phyloP scores from a whole-genome alignment of 2,113 vertebrate genomes.

The Phylloscopus trochilus region DNA sequence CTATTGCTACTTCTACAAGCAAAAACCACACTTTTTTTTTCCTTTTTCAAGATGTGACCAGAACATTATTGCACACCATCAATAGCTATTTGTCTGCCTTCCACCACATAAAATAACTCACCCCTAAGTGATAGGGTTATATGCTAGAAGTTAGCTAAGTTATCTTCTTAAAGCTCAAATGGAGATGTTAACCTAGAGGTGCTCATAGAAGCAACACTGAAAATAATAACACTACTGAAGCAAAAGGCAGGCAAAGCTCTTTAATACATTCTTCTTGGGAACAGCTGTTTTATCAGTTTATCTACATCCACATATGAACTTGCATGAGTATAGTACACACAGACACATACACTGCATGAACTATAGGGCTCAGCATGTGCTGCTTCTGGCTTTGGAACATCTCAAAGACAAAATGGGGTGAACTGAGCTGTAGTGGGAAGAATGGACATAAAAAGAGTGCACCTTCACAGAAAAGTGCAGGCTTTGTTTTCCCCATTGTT shows the following conservation, averaged over 20 bases:
- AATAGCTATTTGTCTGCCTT: not conserved
- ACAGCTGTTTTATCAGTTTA: not conserved
- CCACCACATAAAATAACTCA: not conserved
- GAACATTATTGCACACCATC: not conserved
- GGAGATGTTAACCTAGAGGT: not conserved
- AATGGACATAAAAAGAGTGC: not conserved
- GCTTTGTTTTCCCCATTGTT: not conserved
- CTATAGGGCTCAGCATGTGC: not conserved
- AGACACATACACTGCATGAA: not conserved
- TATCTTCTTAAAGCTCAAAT: not conserved
- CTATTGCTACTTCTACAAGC: not conserved
- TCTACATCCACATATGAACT: not conserved
- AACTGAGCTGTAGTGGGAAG: not conserved
- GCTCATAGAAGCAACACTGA: not conserved
- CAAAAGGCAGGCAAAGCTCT: not conserved
- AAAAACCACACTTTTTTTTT: not conserved
- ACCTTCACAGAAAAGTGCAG: not conserved
- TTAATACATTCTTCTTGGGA: rapidly evolving
- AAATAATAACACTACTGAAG: not conserved
- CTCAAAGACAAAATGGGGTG: rapidly evolving
- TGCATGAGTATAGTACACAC: not conserved
- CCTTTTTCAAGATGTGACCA: not conserved
- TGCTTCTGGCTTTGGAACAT: not conserved
- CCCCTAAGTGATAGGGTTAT: not conserved
- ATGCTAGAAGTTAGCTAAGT: not conserved